phyloP scores from a whole-genome alignment of 1,140 invertebrate genomes.

The Grapholita molesta region DNA sequence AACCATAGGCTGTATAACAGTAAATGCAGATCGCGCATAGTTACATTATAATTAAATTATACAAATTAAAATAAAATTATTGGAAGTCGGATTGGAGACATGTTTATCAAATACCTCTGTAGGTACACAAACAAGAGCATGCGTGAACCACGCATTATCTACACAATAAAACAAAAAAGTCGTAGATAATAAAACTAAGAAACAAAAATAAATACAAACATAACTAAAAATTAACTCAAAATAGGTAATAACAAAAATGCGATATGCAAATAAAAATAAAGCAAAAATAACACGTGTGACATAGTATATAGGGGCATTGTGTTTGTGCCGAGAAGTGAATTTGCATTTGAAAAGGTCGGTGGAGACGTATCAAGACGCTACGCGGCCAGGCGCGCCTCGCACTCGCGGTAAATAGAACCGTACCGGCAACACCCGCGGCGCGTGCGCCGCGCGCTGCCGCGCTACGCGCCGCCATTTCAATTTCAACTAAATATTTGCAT shows the following conservation, averaged over 20 bases:
- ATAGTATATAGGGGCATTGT: constrained; percentile 44
- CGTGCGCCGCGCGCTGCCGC: constrained; percentile 44
- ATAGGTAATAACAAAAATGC: constrained; percentile 37
- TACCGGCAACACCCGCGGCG: constrained; percentile 56
- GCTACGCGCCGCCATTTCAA: constrained; percentile 50
- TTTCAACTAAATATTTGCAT: constrained; percentile 76
- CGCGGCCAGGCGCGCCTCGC: constrained; percentile 48
- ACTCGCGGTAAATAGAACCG: constrained; percentile 52
- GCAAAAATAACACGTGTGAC: constrained; percentile 27
- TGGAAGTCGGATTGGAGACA: constrained; percentile 69
- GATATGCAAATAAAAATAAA: constrained; percentile 69
- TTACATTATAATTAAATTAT: constrained; percentile 69
- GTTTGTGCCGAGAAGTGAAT: constrained; percentile 39
- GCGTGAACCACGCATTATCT: constrained; percentile 37
- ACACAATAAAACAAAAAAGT: constrained; percentile 62
- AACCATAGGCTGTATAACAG: constrained; percentile 67
- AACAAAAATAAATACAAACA: constrained; percentile 77
- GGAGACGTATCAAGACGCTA: constrained; percentile 48
- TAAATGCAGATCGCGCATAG: constrained; percentile 74
- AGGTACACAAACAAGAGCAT: constrained; percentile 36
- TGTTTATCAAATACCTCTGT: constrained; percentile 46
- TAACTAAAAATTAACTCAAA: constrained; percentile 38
- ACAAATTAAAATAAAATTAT: constrained; percentile 70
- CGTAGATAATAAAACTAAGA: constrained; percentile 61
- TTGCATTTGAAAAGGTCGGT: constrained; percentile 63